Evolutionary conservation across 2,797 vertebrate genomes (phyloP).

Genomic region (Synanceia verrucosa): DNA sequence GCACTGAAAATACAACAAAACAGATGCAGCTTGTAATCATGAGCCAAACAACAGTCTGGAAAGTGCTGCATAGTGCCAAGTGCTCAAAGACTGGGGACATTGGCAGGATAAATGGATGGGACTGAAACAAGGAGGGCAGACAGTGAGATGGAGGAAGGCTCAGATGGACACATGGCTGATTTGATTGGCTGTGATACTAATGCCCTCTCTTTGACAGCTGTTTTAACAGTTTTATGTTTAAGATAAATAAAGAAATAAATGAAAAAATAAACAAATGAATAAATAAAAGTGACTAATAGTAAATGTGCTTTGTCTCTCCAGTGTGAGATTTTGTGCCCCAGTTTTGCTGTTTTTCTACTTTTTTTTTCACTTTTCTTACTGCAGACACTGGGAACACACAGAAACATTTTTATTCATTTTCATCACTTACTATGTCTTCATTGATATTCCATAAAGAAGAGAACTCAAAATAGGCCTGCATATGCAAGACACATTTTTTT

Average conservation of each 20-base stretch:
- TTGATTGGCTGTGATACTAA: slow-evolving; percentile 75
- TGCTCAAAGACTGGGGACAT: slow-evolving; percentile 52
- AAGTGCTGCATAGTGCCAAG: slow-evolving; percentile 53
- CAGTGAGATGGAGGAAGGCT: slow-evolving; percentile 44
- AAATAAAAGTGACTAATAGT: slow-evolving; percentile 82
- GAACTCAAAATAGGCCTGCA: too few relatives aligned
- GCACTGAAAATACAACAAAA: slow-evolving; percentile 36
- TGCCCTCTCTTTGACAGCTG: slow-evolving; percentile 74
- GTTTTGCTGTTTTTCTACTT: too few relatives aligned
- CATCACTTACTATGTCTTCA: too few relatives aligned
- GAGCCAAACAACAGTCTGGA: slow-evolving; percentile 33
- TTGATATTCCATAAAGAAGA: too few relatives aligned
- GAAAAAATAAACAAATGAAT: slow-evolving; percentile 74
- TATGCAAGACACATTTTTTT: too few relatives aligned
- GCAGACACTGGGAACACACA: too few relatives aligned
- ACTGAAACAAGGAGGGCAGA: slow-evolving; percentile 42
- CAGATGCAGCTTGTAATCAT: slow-evolving; percentile 24
- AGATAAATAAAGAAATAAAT: slow-evolving; percentile 71
- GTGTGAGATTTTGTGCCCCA: slow-evolving; percentile 63
- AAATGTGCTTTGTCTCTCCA: slow-evolving; percentile 71
- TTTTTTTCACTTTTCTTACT: too few relatives aligned
- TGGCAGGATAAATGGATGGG: slow-evolving; percentile 59
- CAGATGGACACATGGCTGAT: slow-evolving; percentile 58
- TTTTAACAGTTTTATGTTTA: slow-evolving; percentile 82
- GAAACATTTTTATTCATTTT: too few relatives aligned